Evolutionary conservation across 2,888 invertebrate species (phyloP), one percentile per base, ranked within the genome.

Genomic region (Leptopilina syphax): DNA sequence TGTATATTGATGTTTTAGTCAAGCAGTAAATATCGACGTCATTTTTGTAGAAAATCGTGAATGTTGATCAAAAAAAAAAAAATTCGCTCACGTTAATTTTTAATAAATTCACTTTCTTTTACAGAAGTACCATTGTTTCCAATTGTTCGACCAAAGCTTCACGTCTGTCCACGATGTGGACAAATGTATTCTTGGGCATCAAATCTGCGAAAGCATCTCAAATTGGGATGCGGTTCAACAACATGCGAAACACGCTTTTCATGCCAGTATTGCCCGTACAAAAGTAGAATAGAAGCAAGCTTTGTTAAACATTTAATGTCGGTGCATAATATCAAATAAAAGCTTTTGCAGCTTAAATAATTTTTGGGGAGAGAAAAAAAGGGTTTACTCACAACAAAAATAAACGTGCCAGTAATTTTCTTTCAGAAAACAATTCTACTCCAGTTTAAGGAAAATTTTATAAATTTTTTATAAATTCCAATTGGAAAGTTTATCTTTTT

Each of bases 231-330:
- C 81, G 92, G 92, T 70, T 88, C 91, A 90, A 88, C 90, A 77
- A 91, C 92, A 83, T 90, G 89, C 87, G 92, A 92, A 86, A 92
- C 92, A 5, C 91, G 92, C 85, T 92, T 92, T 89, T 91, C 92
- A 84, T 93, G 92, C 86, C 90, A 91, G 83, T 91, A 91, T 87
- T 92, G 92, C 85, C 90, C 91, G n/a, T 92, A 92, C 87, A 90
- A 90, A 81, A 92, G 92, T 79, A 91, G 92, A 87, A 90, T 92
- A 84, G 90, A 92, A 84, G 91, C 91, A 50, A 91, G 91, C 84
- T 92, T 92, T 85, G 83, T 92, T 82, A 91, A 91, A 83, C 92
- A 92, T 79, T 87, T 92, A 50, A 88, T 92, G 47, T 91, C 91
- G 79, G 92, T 92, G 78, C 92, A 92, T 84, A 92, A 92, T 86